These are phyloP conservation scores for Trichoplusia ni DNA, from an alignment of 1,140 invertebrate species.

Conservation along the genomic window DNA sequence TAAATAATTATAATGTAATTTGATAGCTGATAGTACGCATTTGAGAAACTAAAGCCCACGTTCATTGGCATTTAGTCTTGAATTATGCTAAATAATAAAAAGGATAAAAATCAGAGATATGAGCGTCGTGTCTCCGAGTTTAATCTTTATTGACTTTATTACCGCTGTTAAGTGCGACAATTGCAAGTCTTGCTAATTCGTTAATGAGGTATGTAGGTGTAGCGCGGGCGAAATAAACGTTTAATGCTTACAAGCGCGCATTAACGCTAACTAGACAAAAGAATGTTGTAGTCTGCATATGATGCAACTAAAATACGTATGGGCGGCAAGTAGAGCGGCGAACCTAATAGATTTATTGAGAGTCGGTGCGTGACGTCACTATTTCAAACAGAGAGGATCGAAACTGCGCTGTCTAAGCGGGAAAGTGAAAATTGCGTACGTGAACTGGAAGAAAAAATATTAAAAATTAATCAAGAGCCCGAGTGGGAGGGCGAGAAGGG, in stretches of 20 bases:
- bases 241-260: conserved; percentile 62
- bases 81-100: not conserved
- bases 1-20: too few relatives aligned
- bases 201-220: conserved; percentile 79
- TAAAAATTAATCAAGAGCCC: conserved; percentile 79
- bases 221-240: conserved; percentile 75
- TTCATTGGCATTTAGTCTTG: not conserved
- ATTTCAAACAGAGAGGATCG: conserved; percentile 43
- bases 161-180: conserved; percentile 62
- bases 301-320: conserved; percentile 38
- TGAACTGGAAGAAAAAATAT: conserved; percentile 80
- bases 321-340: conserved; percentile 47
- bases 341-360: conserved; percentile 45
- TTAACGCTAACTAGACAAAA: conserved; percentile 67
- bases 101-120: conserved; percentile 17
- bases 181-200: conserved; percentile 76
- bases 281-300: conserved; percentile 39
- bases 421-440: conserved; percentile 80
- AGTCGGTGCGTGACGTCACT: conserved; percentile 50
- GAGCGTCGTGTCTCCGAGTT: conserved; percentile 49
- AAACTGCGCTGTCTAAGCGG: conserved; percentile 57
- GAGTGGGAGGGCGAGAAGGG: conserved; percentile 42
- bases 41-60: not conserved
- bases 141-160: conserved; percentile 63
- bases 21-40: not conserved